These are phyloP conservation scores for Vimba vimba DNA, from an alignment of 2,113 vertebrate genomes.

Conservation along the genomic window DNA sequence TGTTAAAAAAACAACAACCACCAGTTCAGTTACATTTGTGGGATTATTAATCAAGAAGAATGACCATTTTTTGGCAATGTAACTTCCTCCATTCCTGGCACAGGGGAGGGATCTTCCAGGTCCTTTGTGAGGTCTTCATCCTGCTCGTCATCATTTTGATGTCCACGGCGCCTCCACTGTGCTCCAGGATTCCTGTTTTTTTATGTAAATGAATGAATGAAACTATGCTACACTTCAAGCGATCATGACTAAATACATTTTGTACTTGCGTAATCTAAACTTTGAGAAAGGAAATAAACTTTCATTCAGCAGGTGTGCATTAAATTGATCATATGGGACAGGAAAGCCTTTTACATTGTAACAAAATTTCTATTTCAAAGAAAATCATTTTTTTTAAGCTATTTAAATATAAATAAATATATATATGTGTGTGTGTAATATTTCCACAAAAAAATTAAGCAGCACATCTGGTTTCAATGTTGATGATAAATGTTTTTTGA, in stretches of 20 bases:
- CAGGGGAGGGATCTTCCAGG: constrained; percentile 94
- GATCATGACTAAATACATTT: neutral
- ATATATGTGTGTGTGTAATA: no score
- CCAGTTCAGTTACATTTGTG: neutral
- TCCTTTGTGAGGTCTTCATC: constrained; percentile 96
- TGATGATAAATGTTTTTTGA: neutral
- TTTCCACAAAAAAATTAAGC: no score
- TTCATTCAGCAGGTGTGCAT: neutral
- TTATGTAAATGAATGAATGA: neutral
- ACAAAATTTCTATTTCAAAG: neutral
- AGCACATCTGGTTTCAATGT: no score
- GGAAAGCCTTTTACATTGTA: neutral
- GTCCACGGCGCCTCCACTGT: constrained; percentile 89
- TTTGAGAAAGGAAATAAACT: neutral
- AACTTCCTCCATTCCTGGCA: constrained; percentile 94
- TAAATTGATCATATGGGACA: neutral
- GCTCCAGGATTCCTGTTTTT: constrained; percentile 81
- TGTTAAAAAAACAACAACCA: neutral
- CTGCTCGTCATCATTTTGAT: constrained; percentile 92
- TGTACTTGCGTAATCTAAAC: no score
- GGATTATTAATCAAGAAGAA: neutral
- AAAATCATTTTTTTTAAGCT: no score
- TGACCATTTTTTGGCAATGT: constrained; percentile 91
- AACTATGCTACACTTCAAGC: neutral
- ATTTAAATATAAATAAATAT: no score